These are phyloP conservation scores for Lemur catta DNA, from an alignment of 2,797 vertebrate genomes.

Conservation along the genomic window DNA sequence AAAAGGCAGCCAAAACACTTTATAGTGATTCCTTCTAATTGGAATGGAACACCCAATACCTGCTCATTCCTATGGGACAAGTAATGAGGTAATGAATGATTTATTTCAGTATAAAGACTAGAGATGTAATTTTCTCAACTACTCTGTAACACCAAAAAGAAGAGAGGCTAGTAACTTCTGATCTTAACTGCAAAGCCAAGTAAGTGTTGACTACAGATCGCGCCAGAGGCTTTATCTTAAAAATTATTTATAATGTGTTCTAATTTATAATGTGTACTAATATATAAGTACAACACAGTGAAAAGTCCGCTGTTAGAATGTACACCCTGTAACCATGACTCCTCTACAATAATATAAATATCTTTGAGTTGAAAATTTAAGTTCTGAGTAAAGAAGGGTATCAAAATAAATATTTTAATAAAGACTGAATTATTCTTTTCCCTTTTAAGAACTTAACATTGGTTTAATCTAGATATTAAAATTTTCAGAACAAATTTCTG, in stretches of 20 bases:
- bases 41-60: background rate
- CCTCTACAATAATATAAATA: background rate
- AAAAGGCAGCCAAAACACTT: background rate
- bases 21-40: background rate
- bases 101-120: background rate
- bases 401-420: background rate
- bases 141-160: background rate
- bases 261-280: background rate
- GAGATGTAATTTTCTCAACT: constrained; percentile 11
- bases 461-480: background rate
- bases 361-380: constrained; percentile 20
- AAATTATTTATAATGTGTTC: background rate
- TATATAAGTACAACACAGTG: background rate
- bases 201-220: background rate
- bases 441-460: constrained; percentile 17
- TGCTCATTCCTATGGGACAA: background rate
- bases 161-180: background rate
- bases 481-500: background rate
- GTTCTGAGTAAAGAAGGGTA: constrained; percentile 14
- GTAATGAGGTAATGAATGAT: background rate
- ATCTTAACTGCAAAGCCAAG: background rate
- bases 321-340: background rate
- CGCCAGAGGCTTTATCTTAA: background rate
- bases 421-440: background rate
- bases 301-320: background rate